Evolutionary conservation across 1,140 invertebrate genomes (phyloP).

Genomic region (Brachionus rotundiformis): DNA sequence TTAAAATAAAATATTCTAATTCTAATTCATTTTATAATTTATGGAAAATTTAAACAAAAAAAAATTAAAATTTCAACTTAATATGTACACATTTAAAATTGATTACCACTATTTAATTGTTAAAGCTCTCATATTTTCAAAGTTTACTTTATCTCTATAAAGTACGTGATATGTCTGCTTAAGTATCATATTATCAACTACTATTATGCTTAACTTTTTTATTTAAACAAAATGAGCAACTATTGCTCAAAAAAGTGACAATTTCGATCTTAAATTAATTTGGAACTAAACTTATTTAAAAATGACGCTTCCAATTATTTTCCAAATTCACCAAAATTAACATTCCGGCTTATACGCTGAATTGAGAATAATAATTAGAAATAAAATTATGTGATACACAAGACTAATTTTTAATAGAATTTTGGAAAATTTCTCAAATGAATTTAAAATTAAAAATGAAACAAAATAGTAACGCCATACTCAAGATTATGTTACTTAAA

Average conservation of each 20-base stretch:
- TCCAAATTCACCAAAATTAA: neutral
- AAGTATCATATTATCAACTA: no score
- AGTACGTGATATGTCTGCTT: no score
- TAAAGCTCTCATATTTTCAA: no score
- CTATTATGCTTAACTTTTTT: no score
- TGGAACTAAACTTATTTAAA: no score
- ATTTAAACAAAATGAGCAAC: no score
- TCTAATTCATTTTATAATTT: neutral
- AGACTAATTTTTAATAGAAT: slow-evolving; percentile 28
- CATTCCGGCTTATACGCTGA: neutral
- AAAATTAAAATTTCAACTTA: neutral
- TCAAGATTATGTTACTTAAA: slow-evolving; percentile 28
- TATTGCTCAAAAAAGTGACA: no score
- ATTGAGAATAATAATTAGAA: neutral
- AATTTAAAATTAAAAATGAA: neutral
- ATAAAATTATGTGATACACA: slow-evolving; percentile 39
- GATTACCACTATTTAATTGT: neutral
- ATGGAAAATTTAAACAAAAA: neutral
- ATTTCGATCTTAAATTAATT: no score
- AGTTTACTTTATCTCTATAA: no score
- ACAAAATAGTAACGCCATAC: slow-evolving; percentile 45
- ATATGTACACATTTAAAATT: neutral
- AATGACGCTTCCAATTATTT: neutral
- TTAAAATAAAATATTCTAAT: neutral
- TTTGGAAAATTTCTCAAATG: slow-evolving; percentile 33